A percentile compares a stretch with the other conserved stretches of the same genome.
phyloP scores from a whole-genome alignment of 2,888 invertebrate genomes.

The Thalpophila matura region DNA sequence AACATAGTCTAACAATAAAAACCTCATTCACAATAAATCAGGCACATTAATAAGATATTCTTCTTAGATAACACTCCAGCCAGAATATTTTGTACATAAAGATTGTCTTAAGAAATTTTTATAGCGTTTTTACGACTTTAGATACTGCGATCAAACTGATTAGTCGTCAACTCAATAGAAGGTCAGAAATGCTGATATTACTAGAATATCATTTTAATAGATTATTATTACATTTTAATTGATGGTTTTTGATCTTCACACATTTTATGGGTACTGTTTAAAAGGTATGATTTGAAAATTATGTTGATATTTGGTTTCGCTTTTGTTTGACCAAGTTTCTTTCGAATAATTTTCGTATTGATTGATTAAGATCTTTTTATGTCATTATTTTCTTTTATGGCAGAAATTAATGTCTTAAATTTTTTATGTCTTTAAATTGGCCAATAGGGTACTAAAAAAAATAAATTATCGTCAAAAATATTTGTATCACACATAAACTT shows the following conservation, averaged over 20 bases:
- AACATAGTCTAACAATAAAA: constrained; percentile 69
- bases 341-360: neutral
- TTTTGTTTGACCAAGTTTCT: constrained; percentile 5
- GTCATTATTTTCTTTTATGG: too few relatives aligned
- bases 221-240: constrained; percentile 62
- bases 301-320: neutral
- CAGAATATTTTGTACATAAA: constrained; percentile 61
- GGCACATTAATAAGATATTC: constrained; percentile 66
- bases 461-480: too few relatives aligned
- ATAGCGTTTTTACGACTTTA: constrained; percentile 68
- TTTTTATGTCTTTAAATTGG: too few relatives aligned
- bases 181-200: constrained; percentile 40
- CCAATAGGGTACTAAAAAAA: too few relatives aligned
- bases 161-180: constrained; percentile 40
- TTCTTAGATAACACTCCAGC: constrained; percentile 60
- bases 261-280: constrained; percentile 12
- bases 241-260: constrained; percentile 45
- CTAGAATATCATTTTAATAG: constrained; percentile 63
- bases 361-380: neutral
- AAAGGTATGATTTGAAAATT: neutral
- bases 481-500: too few relatives aligned
- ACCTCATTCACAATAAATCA: constrained; percentile 65
- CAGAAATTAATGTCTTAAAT: too few relatives aligned
- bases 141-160: constrained; percentile 51
- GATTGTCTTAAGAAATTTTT: constrained; percentile 70